Evolutionary conservation across 2,113 vertebrate genomes (phyloP).

Genomic region (Calyptomena viridis): DNA sequence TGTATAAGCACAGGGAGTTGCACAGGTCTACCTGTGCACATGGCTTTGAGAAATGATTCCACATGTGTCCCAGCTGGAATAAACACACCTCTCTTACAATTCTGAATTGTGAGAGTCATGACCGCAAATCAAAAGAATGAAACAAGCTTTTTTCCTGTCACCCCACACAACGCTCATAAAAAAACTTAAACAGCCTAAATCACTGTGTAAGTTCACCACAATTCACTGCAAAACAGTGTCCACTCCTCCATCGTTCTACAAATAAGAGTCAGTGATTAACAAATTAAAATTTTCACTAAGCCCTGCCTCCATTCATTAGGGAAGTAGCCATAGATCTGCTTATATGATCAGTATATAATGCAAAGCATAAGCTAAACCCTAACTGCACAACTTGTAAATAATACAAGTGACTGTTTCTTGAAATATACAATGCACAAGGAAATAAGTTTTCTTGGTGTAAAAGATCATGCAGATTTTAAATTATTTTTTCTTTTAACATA

Average conservation of each 20-base stretch:
- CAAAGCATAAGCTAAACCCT: neutral
- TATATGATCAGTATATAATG: neutral
- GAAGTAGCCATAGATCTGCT: neutral
- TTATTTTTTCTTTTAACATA: neutral
- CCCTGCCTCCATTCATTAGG: neutral
- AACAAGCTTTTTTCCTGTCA: neutral
- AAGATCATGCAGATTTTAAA: neutral
- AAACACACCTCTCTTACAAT: no score
- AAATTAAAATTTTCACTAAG: neutral
- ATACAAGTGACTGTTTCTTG: neutral
- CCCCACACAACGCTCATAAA: fast-evolving
- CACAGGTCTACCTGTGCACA: no score
- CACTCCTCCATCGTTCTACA: neutral
- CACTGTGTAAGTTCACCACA: neutral
- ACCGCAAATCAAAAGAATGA: no score
- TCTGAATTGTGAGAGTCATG: no score
- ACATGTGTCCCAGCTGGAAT: no score
- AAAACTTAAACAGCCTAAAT: neutral
- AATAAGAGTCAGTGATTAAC: neutral
- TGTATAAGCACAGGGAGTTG: no score
- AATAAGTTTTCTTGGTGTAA: neutral
- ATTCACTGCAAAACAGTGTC: neutral
- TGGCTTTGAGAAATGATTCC: no score
- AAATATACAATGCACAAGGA: neutral
- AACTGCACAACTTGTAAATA: neutral